These are phyloP conservation scores for Monochamus saltuarius DNA, from an alignment of 1,140 invertebrate species.

Conservation along the genomic window DNA sequence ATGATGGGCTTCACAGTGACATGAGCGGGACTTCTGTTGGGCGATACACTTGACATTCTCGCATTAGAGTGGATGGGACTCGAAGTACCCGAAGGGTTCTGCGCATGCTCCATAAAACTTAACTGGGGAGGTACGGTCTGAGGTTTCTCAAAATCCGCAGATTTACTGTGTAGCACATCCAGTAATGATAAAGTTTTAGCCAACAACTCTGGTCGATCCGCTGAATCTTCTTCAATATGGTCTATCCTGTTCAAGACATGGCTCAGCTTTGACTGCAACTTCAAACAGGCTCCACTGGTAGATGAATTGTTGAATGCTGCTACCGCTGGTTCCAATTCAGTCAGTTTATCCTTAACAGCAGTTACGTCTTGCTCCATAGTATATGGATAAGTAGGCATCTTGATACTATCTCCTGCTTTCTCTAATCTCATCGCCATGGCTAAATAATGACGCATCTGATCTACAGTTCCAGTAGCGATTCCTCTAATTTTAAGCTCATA, in stretches of 20 bases:
- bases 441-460: constrained; percentile 9
- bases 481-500: constrained; percentile 8
- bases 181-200: not conserved
- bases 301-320: not conserved
- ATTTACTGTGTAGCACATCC: not conserved
- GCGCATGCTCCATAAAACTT: not conserved
- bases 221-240: not conserved
- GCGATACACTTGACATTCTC: not conserved
- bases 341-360: not conserved
- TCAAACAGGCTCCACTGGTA: not conserved
- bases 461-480: constrained; percentile 8
- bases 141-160: not conserved
- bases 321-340: not conserved
- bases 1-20: not conserved
- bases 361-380: constrained; percentile 4
- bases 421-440: constrained; percentile 4
- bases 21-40: not conserved
- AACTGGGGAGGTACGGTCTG: not conserved
- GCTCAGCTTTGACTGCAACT: not conserved
- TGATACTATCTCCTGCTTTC: not conserved
- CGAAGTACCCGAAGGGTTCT: not conserved
- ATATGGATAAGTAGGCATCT: not conserved
- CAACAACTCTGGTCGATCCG: not conserved
- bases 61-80: not conserved
- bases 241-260: not conserved